Evolutionary conservation across 2,888 invertebrate genomes (phyloP).

Genomic region (Magallana nippona): DNA sequence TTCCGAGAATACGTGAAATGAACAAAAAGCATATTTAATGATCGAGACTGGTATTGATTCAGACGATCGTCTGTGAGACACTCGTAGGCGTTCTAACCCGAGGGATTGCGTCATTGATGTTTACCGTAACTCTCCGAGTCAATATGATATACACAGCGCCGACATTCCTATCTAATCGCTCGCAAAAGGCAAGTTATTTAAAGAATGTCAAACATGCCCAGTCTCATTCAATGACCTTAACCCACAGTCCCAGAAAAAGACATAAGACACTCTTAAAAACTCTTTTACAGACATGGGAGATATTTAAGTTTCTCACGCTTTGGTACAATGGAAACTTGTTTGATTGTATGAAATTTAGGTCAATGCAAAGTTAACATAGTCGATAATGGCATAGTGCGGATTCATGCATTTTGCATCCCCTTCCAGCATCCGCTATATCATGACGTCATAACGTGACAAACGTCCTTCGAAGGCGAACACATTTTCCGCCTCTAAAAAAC

Average conservation of each 20-base stretch:
- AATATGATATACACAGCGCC: not conserved
- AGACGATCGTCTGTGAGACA: not conserved
- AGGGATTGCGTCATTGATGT: constrained; percentile 15
- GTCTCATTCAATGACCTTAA: constrained; percentile 11
- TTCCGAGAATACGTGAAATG: not conserved
- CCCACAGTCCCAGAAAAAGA: constrained; percentile 17
- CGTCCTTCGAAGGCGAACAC: not conserved
- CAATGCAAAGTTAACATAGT: not conserved
- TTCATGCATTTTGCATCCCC: not conserved
- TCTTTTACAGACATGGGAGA: not conserved
- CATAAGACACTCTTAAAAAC: not conserved
- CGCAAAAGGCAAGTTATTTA: constrained; percentile 31
- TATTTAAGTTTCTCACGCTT: not conserved
- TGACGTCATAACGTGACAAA: constrained; percentile 1
- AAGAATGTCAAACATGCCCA: constrained; percentile 29
- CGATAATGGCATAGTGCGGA: not conserved
- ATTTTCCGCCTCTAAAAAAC: not conserved
- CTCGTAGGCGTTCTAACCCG: constrained; percentile 5
- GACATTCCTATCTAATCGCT: constrained; percentile 24
- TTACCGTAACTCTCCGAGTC: not conserved
- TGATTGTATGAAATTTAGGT: not conserved
- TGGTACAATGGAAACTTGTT: constrained; percentile 9
- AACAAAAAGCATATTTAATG: not conserved
- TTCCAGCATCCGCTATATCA: constrained; percentile 5
- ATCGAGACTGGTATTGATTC: not conserved